phyloP scores from a whole-genome alignment of 2,113 vertebrate species.

The Neolamprologus sp. region DNA sequence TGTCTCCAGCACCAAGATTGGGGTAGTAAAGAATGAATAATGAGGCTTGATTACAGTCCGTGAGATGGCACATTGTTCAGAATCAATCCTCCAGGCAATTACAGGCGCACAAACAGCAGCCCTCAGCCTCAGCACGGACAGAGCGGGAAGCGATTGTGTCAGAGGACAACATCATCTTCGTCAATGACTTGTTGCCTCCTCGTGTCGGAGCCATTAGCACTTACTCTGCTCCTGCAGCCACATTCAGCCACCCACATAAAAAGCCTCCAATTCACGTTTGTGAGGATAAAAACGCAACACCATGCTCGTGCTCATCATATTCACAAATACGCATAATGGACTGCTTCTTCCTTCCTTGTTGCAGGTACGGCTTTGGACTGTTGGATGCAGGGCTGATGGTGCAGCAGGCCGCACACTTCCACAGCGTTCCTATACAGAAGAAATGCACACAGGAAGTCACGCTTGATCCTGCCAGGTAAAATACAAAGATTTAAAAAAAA shows the following conservation, averaged over 20 bases:
- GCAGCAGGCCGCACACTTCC: slow-evolving; percentile 45
- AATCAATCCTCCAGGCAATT: slow-evolving; percentile 72
- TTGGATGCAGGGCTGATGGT: slow-evolving; percentile 63
- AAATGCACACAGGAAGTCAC: slow-evolving; percentile 33
- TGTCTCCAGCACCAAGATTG: slow-evolving; percentile 54
- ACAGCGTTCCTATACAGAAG: slow-evolving; percentile 10
- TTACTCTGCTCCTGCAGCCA: slow-evolving; percentile 14
- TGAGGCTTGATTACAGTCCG: slow-evolving; percentile 72
- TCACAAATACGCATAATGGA: not conserved
- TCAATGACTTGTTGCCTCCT: slow-evolving; percentile 70
- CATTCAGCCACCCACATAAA: slow-evolving; percentile 18
- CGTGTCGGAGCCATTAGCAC: slow-evolving; percentile 52
- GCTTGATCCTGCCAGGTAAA: slow-evolving; percentile 32
- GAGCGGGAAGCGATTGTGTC: slow-evolving; percentile 61
- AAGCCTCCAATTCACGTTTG: not conserved
- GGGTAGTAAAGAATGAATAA: slow-evolving; percentile 68
- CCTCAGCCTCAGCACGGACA: slow-evolving; percentile 41
- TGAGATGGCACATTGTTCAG: slow-evolving; percentile 66
- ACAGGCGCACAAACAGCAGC: slow-evolving; percentile 54
- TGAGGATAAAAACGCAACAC: not conserved
- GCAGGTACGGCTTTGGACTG: slow-evolving; percentile 60
- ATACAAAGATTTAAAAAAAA: not conserved
- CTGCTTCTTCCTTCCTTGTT: not conserved
- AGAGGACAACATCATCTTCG: slow-evolving; percentile 65
- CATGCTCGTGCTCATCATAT: not conserved